phyloP scores from a whole-genome alignment of 2,888 invertebrate genomes.

The Drosophila paramelanica region DNA sequence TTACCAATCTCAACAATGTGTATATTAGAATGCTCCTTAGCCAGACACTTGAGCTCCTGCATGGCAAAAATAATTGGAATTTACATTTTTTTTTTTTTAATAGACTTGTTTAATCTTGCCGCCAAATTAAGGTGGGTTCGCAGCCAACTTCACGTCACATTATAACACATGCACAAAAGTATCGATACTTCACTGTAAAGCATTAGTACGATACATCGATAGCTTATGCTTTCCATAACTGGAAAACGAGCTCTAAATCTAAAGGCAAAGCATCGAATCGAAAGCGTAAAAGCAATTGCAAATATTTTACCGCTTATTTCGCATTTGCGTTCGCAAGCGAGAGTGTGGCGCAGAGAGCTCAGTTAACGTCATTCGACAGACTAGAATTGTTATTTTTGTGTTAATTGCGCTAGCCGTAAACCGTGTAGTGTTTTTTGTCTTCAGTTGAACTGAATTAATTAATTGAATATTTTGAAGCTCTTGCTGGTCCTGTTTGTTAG shows the following conservation, averaged over 20 bases:
- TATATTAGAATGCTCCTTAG: constrained; percentile 87
- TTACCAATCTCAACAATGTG: constrained; percentile 91
- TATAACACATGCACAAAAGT: not conserved
- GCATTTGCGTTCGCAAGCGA: constrained; percentile 60
- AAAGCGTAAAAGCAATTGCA: constrained; percentile 64
- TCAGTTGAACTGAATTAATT: constrained; percentile 22
- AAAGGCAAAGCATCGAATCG: constrained; percentile 40
- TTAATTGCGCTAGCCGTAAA: constrained; percentile 9
- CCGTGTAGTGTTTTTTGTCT: constrained; percentile 15
- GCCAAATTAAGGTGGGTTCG: not conserved
- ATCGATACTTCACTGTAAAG: constrained; percentile 22
- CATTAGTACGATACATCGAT: constrained; percentile 12
- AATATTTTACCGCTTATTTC: constrained; percentile 73
- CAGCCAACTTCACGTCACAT: not conserved
- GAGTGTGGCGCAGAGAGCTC: constrained; percentile 28
- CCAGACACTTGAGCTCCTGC: constrained; percentile 89
- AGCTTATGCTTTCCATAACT: constrained; percentile 42
- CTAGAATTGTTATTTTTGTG: constrained; percentile 25
- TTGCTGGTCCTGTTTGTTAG: constrained; percentile 54
- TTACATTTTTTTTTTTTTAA: not conserved
- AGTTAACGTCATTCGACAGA: constrained; percentile 8
- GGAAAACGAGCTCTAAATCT: constrained; percentile 36
- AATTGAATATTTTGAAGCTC: constrained; percentile 39
- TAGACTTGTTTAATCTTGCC: not conserved
- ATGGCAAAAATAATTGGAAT: constrained; percentile 73